Percentiles rank a stretch among this genome's conserved stretches.
These are phyloP conservation scores for Sparidentex hasta DNA, from an alignment of 2,797 vertebrate genomes.

Conservation along the genomic window DNA sequence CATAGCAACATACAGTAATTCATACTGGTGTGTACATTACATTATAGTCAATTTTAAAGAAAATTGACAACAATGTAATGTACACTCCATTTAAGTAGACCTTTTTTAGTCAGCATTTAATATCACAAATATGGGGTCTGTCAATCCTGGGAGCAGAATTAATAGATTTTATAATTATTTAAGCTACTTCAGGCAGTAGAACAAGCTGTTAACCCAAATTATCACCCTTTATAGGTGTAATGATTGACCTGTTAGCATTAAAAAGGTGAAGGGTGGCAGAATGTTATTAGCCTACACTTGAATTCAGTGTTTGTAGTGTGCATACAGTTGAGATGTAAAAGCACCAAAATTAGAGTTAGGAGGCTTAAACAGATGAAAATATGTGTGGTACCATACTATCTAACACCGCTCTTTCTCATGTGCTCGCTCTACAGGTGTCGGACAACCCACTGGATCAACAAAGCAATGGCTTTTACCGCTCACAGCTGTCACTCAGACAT, in stretches of 20 bases:
- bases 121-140: background rate
- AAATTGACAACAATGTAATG: background rate
- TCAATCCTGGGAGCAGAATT: background rate
- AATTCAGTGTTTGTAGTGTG: too few relatives aligned
- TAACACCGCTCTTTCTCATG: background rate
- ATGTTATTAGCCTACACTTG: too few relatives aligned
- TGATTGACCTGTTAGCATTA: too few relatives aligned
- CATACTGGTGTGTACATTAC: too few relatives aligned
- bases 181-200: background rate
- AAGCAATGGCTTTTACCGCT: constrained; percentile 78
- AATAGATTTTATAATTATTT: too few relatives aligned
- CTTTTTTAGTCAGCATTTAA: background rate
- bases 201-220: background rate
- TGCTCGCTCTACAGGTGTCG: constrained; percentile 76
- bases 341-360: too few relatives aligned
- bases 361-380: background rate
- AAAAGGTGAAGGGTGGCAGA: too few relatives aligned
- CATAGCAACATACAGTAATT: too few relatives aligned
- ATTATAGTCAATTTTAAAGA: background rate
- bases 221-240: too few relatives aligned
- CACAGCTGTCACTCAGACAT: constrained; percentile 82
- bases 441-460: constrained; percentile 70
- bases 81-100: background rate
- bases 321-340: too few relatives aligned
- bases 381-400: background rate